Evolutionary conservation across 1,140 invertebrate species (phyloP), one percentile per base, ranked within the genome.

Genomic region (Conus betulinus): DNA sequence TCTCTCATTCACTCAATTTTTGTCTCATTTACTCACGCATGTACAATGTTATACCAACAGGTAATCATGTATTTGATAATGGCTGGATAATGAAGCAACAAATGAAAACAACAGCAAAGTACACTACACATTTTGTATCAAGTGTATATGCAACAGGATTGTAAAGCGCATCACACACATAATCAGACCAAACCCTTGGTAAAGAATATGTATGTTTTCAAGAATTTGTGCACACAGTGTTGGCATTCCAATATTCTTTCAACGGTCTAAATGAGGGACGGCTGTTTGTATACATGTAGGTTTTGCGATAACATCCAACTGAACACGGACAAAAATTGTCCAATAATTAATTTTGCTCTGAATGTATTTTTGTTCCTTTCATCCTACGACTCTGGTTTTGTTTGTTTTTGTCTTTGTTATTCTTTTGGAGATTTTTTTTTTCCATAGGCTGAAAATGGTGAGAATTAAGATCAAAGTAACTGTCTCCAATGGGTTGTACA

Each of bases 1-100:
- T 39, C 82, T 27, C 82, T 39, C 55, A 87, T 67, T 27, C 63
- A 83, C 84, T 52, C 79, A 89, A 13, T 15, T 17, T 51, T 17
- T 23, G 52, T 67, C 85, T 76, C 23, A 87, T 57, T 60, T 39
- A 85, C 63, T 51, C 78, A 53, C 15, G 4, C 71, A 55, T 23
- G 4, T 5, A 17, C 20, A 11, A 5, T 60, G 57, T 39, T 39
- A 39, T 39, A 39, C 39, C 39, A 39, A 39, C 39, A 39, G 39
- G 39, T 39, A 39, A 39, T 39, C 39, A 60, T 60, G 57, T 60
- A 11, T 60, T 60, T 60, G 4, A 60, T 82, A 23, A 57, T 57
- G 27, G 53, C n/a, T 55, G 82, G 13, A 55, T n/a, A 84, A 17
- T 25, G 11, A 55, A 39, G 39, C 39, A 39, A 39, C 39, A 39